Percentiles rank a stretch among this genome's conserved stretches.
Conservation (phyloP, 2,797 vertebrate genomes). For the Spinus olivaceus region DNA sequence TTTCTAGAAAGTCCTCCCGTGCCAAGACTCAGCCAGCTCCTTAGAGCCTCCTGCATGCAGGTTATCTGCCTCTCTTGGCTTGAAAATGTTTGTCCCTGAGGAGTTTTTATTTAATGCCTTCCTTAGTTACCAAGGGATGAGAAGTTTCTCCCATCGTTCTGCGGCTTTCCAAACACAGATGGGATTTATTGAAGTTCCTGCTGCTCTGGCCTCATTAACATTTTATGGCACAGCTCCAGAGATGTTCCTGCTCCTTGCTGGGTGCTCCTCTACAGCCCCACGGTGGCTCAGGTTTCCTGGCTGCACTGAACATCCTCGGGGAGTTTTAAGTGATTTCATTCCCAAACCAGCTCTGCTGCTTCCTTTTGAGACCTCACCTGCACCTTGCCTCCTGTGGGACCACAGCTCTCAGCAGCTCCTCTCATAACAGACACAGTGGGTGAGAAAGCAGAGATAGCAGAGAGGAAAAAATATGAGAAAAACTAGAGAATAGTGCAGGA, state of each 20-base stretch:
- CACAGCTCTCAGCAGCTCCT: neutral
- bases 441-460: neutral
- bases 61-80: slow-evolving; percentile 18
- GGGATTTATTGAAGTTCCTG: slow-evolving; percentile 55
- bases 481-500: neutral
- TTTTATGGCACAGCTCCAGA: slow-evolving; percentile 13
- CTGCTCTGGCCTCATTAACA: neutral
- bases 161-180: slow-evolving; percentile 37
- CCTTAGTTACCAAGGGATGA: slow-evolving; percentile 36
- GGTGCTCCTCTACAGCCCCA: neutral
- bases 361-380: neutral
- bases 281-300: neutral
- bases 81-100: slow-evolving; percentile 11
- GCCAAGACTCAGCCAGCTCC: neutral
- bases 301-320: neutral
- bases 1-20: neutral
- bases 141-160: slow-evolving; percentile 28
- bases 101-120: slow-evolving; percentile 30
- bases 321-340: neutral
- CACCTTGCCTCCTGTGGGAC: neutral
- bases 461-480: neutral
- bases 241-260: neutral
- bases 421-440: neutral
- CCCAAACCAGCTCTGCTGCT: fast-evolving
- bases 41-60: neutral